Percentiles rank a stretch among this genome's conserved stretches.
phyloP scores from a whole-genome alignment of 2,797 vertebrate genomes.

The Morelia viridis region DNA sequence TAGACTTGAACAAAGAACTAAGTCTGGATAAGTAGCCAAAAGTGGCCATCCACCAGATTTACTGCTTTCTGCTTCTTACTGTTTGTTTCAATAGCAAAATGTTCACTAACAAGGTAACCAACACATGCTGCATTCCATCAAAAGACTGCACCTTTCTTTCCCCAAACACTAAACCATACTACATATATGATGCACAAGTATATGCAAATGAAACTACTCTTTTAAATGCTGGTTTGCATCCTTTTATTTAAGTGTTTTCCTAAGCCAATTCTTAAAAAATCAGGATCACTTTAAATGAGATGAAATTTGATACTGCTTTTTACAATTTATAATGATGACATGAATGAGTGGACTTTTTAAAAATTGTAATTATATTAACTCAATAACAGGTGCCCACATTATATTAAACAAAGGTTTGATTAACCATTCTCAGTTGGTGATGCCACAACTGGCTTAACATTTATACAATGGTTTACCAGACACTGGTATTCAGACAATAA shows the following conservation, averaged over 20 bases:
- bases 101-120: background rate
- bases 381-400: too few relatives aligned
- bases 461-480: too few relatives aligned
- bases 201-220: constrained; percentile 5
- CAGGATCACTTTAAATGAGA: too few relatives aligned
- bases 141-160: background rate
- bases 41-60: background rate
- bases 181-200: background rate
- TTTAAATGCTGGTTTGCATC: constrained; percentile 13
- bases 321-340: too few relatives aligned
- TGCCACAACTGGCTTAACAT: too few relatives aligned
- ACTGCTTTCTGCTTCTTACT: background rate
- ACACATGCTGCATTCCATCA: background rate
- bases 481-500: too few relatives aligned
- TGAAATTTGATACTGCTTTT: too few relatives aligned
- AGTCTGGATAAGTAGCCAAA: background rate
- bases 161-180: fast-evolving
- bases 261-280: background rate
- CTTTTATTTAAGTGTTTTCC: background rate
- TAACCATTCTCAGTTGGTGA: too few relatives aligned
- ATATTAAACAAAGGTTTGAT: too few relatives aligned
- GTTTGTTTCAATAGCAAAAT: background rate
- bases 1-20: background rate
- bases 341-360: too few relatives aligned
- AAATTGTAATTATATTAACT: too few relatives aligned